phyloP scores from a whole-genome alignment of 1,140 invertebrate genomes.

The Papilio dardanus region DNA sequence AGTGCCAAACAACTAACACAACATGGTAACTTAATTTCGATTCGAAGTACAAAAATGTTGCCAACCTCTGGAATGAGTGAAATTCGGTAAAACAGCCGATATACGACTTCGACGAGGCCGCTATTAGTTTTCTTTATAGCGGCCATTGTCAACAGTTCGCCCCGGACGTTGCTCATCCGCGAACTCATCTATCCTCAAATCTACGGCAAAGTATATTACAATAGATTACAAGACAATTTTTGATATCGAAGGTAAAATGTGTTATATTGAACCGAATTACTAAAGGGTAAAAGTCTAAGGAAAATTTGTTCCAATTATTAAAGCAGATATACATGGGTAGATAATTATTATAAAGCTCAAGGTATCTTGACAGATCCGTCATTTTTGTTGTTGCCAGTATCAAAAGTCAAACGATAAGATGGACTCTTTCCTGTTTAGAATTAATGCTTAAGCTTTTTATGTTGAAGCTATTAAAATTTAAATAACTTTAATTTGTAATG shows the following conservation, averaged over 20 bases:
- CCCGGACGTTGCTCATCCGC: constrained; percentile 49
- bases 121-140: constrained; percentile 77
- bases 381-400: too few relatives aligned
- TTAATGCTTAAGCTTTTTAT: background rate
- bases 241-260: background rate
- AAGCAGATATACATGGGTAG: too few relatives aligned
- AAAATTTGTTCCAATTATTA: too few relatives aligned
- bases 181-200: constrained; percentile 42
- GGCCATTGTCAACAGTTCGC: constrained; percentile 65
- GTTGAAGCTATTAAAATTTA: background rate
- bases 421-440: background rate
- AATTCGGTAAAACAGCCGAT: constrained; percentile 75
- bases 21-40: background rate
- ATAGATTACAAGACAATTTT: too few relatives aligned
- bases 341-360: too few relatives aligned
- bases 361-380: too few relatives aligned
- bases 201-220: background rate
- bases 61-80: constrained; percentile 52
- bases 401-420: background rate
- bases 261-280: background rate
- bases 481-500: background rate
- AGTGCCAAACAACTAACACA: too few relatives aligned
- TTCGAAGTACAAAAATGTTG: constrained; percentile 52
- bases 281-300: too few relatives aligned
- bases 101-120: constrained; percentile 59